These are phyloP conservation scores for Gila orcuttii DNA, from an alignment of 2,113 vertebrate genomes.

Conservation along the genomic window DNA sequence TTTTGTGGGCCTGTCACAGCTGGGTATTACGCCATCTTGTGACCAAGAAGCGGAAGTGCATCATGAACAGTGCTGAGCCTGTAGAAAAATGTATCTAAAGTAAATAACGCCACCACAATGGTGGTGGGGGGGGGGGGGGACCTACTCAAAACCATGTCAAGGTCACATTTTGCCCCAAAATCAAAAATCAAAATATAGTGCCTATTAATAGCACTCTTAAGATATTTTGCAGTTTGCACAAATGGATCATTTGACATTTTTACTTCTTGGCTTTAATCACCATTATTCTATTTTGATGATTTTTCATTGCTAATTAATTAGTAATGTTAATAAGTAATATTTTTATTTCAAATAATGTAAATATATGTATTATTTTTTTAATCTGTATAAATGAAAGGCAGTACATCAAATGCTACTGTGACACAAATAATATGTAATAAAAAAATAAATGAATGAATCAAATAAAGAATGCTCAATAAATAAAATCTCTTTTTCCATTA, in stretches of 20 bases:
- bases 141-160: not conserved
- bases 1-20: not conserved
- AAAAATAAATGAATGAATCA: no score
- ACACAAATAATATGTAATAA: no score
- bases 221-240: not conserved
- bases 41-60: conserved; percentile 47
- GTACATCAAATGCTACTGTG: no score
- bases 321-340: not conserved
- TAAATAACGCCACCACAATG: not conserved
- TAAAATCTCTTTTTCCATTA: not conserved
- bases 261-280: not conserved
- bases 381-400: not conserved
- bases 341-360: not conserved
- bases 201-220: not conserved
- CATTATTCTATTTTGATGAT: not conserved
- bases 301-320: not conserved
- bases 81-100: not conserved
- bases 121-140: no score
- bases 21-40: conserved; percentile 62
- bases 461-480: not conserved
- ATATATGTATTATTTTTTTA: not conserved
- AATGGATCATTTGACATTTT: not conserved
- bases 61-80: not conserved
- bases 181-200: not conserved
- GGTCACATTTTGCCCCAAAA: no score